A percentile compares a stretch with the other conserved stretches of the same genome.
Conservation (phyloP, 2,797 vertebrate genomes). For the Onychomys torridus region DNA sequence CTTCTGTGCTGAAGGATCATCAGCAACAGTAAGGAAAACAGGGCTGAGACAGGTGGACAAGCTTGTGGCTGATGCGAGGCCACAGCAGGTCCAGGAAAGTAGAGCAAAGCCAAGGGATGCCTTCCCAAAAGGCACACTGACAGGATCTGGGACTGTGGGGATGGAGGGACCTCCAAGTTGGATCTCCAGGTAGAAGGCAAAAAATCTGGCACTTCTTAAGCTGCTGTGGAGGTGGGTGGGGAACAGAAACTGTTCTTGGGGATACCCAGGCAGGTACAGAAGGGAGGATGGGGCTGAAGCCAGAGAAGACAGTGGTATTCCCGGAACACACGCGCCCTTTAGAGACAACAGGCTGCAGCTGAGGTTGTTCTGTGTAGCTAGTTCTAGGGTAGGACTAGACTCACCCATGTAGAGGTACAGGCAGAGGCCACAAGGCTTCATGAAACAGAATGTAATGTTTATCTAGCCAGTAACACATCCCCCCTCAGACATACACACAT, state of each 20-base stretch:
- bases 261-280: background rate
- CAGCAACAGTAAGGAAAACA: background rate
- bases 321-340: background rate
- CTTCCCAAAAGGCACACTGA: background rate
- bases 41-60: background rate
- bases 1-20: background rate
- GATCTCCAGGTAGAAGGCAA: background rate
- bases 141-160: too few relatives aligned
- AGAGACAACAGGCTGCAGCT: too few relatives aligned
- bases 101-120: background rate
- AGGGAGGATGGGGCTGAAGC: background rate
- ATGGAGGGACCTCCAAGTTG: background rate
- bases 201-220: background rate
- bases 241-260: too few relatives aligned
- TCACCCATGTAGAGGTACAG: background rate
- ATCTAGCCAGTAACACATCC: background rate
- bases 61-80: background rate
- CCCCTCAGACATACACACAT: background rate
- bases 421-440: background rate
- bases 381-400: background rate
- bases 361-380: background rate
- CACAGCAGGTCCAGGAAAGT: background rate
- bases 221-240: too few relatives aligned
- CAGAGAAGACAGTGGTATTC: background rate
- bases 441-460: background rate